Evolutionary conservation across 2,113 vertebrate species (phyloP).

Genomic region (Stictonetta naevosa): DNA sequence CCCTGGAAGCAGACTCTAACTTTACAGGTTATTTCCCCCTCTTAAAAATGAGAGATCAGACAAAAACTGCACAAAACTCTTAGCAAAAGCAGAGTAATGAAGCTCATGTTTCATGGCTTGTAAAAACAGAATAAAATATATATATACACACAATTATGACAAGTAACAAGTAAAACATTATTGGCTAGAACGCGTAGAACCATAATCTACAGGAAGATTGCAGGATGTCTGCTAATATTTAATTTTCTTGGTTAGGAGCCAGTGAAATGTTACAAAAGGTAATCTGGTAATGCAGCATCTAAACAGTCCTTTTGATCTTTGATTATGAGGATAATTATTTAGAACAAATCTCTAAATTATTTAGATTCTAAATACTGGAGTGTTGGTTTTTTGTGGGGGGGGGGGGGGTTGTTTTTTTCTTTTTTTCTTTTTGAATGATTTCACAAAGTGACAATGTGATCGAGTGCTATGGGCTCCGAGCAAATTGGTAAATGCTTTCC

Average conservation of each 20-base stretch:
- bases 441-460: background rate
- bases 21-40: background rate
- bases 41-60: background rate
- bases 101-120: background rate
- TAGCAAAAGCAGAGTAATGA: background rate
- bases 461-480: background rate
- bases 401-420: background rate
- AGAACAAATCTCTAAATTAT: background rate
- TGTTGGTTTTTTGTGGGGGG: background rate
- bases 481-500: background rate
- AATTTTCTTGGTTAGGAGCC: background rate
- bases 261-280: background rate
- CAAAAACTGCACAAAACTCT: background rate
- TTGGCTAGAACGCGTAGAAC: background rate
- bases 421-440: background rate
- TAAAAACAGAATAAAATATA: background rate
- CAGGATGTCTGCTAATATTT: background rate
- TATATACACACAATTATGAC: background rate
- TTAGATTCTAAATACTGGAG: background rate
- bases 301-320: background rate
- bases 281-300: background rate
- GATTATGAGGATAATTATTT: background rate
- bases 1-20: background rate
- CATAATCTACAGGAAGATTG: background rate
- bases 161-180: background rate